Percentiles rank a stretch among this genome's conserved stretches.
phyloP scores from a whole-genome alignment of 2,888 invertebrate genomes.

The Ochlodes sylvanus region DNA sequence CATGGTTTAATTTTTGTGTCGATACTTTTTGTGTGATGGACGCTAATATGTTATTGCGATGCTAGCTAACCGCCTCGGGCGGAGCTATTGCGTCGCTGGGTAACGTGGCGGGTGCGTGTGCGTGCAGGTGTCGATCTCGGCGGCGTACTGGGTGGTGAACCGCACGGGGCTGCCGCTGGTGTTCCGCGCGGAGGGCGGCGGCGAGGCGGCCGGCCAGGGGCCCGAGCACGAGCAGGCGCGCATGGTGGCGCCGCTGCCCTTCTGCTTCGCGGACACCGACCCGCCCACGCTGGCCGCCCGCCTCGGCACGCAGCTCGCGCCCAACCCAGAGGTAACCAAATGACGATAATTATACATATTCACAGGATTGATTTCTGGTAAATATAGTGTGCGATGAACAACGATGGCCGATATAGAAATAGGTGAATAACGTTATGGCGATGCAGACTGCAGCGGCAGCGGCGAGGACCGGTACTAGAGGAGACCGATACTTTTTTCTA shows the following conservation, averaged over 20 bases:
- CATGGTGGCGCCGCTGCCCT: conserved; percentile 96
- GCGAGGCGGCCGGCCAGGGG: conserved; percentile 94
- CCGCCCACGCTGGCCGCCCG: conserved; percentile 91
- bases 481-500: no score
- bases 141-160: conserved; percentile 98
- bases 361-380: no score
- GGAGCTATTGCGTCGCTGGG: background rate
- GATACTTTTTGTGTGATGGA: no score
- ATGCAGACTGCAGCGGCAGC: no score
- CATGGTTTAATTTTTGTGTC: no score
- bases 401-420: no score
- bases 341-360: no score
- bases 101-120: background rate
- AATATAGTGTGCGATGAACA: no score
- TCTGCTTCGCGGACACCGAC: conserved; percentile 96
- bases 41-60: no score
- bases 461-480: no score
- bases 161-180: conserved; percentile 98
- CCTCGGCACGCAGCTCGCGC: conserved; percentile 88
- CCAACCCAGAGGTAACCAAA: conserved; percentile 73
- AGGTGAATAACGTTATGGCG: no score
- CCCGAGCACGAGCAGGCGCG: conserved; percentile 97
- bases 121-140: conserved; percentile 89
- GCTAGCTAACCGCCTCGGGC: no score
- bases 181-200: conserved; percentile 95